These are phyloP conservation scores for Lontra canadensis DNA, from an alignment of 2,113 vertebrate species.

Conservation along the genomic window DNA sequence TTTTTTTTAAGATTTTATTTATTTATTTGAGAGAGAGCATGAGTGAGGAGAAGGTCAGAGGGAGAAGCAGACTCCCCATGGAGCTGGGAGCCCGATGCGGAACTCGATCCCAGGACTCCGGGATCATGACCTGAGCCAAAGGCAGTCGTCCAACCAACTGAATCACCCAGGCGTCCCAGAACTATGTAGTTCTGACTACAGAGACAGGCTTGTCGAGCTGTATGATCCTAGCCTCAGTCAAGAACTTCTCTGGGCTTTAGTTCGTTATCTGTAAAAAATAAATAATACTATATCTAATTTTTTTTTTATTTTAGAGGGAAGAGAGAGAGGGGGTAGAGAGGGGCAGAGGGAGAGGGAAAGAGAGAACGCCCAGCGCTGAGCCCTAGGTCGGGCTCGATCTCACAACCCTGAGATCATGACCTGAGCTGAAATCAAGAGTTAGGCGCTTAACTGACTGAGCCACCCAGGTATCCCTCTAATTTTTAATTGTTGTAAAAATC, in stretches of 20 bases:
- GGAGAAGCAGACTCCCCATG: too few species aligned
- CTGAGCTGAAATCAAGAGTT: not conserved
- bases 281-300: not conserved
- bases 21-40: too few species aligned
- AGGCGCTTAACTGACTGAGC: not conserved
- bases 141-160: too few species aligned
- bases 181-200: too few species aligned
- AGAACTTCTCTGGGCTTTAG: not conserved
- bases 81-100: too few species aligned
- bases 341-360: not conserved
- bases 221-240: not conserved
- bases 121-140: too few species aligned
- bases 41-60: too few species aligned
- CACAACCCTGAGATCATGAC: not conserved
- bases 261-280: not conserved
- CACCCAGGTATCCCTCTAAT: not conserved
- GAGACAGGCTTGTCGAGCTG: not conserved
- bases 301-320: not conserved
- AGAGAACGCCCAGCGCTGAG: not conserved
- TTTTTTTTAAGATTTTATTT: too few species aligned
- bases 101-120: too few species aligned
- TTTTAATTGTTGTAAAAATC: not conserved
- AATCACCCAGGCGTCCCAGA: too few species aligned
- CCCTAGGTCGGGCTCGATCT: not conserved
- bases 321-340: not conserved